A percentile compares a stretch with the other conserved stretches of the same genome.
Conservation (phyloP, 2,113 vertebrate species). For the Caranx melampygus region DNA sequence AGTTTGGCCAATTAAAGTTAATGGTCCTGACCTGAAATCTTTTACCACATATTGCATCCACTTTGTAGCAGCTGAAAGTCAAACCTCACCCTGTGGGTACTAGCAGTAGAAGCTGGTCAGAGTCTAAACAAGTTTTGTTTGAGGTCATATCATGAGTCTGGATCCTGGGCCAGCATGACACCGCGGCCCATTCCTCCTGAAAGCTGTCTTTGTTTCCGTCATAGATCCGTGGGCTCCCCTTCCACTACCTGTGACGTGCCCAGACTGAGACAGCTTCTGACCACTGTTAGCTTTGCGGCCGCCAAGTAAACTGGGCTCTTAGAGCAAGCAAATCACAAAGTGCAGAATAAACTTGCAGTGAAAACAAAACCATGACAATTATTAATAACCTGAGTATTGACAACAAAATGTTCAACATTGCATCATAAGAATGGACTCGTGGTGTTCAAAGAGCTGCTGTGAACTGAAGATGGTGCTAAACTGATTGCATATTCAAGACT, state of each 20-base stretch:
- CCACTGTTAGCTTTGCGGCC: too few species aligned
- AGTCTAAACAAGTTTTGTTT: constrained; percentile 54
- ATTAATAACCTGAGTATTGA: too few species aligned
- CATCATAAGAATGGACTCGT: neutral
- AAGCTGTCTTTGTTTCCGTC: constrained; percentile 61
- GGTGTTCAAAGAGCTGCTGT: neutral
- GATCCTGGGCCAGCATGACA: constrained; percentile 39
- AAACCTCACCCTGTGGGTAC: constrained; percentile 17
- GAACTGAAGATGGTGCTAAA: neutral
- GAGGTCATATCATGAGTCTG: constrained; percentile 54
- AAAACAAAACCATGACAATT: neutral
- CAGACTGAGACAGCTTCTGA: neutral
- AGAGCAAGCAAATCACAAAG: neutral
- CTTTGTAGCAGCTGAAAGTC: constrained; percentile 27
- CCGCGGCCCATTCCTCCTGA: constrained; percentile 39
- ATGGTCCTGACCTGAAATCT: neutral
- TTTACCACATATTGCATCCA: neutral
- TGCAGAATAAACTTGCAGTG: neutral
- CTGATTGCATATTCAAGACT: neutral
- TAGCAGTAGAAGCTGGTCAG: constrained; percentile 31
- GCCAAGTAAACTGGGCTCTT: neutral
- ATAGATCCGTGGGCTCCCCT: constrained; percentile 29
- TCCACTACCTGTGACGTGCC: constrained; percentile 4
- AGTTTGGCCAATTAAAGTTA: neutral
- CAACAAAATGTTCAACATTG: neutral